phyloP scores from a whole-genome alignment of 2,888 invertebrate genomes.

The Baccha elongata region DNA sequence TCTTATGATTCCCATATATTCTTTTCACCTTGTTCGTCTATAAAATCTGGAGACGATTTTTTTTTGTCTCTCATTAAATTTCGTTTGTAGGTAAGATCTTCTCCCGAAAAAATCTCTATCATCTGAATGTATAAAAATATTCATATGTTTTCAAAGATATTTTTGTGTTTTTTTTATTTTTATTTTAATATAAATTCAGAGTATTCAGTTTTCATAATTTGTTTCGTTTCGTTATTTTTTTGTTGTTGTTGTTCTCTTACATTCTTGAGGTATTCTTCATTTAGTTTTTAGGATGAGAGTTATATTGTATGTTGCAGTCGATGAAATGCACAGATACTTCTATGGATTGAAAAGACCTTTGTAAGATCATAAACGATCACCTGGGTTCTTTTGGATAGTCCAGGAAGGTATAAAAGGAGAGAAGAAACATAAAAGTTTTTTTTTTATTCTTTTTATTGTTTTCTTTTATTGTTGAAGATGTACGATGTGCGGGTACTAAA shows the following conservation, averaged over 20 bases:
- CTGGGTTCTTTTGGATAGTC: conserved; percentile 33
- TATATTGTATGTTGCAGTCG: conserved; percentile 54
- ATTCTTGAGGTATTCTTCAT: conserved; percentile 42
- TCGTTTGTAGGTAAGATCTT: conserved; percentile 46
- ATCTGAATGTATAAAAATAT: conserved; percentile 56
- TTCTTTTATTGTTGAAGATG: conserved; percentile 8
- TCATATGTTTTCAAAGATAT: conserved; percentile 68
- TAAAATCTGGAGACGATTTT: conserved; percentile 75
- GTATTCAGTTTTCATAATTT: conserved; percentile 71
- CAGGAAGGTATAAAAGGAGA: conserved; percentile 7
- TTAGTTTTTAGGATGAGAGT: conserved; percentile 10
- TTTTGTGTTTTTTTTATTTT: conserved; percentile 30
- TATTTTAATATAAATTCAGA: conserved; percentile 39
- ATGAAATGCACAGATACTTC: conserved; percentile 36
- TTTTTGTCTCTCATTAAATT: too few relatives aligned
- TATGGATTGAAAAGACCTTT: conserved; percentile 48
- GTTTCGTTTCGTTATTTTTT: conserved; percentile 32
- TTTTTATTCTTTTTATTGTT: background rate
- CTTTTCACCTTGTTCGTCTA: conserved; percentile 64
- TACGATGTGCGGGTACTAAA: conserved; percentile 14
- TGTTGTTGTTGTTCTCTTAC: conserved; percentile 15
- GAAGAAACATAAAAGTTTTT: background rate
- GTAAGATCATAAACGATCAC: conserved; percentile 48
- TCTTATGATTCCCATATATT: conserved; percentile 61
- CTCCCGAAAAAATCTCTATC: conserved; percentile 35